Conservation (phyloP, 2,113 vertebrate species). For the Epinephelus moara region DNA sequence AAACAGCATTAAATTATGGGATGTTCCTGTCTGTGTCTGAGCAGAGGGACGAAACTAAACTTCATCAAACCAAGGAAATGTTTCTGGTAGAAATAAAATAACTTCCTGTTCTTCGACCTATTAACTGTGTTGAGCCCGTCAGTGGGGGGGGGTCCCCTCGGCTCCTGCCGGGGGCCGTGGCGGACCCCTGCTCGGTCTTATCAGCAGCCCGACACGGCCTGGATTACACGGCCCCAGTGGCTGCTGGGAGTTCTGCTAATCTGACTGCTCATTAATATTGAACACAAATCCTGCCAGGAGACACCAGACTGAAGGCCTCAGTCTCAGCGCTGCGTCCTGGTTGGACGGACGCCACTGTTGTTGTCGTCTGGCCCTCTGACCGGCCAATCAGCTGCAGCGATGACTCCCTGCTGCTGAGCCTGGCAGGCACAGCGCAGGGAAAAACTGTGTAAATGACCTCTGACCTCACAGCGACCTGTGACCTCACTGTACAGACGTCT, state of each 20-base stretch:
- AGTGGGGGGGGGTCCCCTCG: not conserved
- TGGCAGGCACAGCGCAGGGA: conserved; percentile 34
- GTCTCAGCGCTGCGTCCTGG: conserved; percentile 1
- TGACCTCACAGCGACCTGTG: not conserved
- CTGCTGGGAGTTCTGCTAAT: conserved; percentile 82
- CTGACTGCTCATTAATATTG: conserved; percentile 81
- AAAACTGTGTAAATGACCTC: conserved; percentile 13
- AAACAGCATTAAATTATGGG: no score
- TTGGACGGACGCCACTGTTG: conserved; percentile 34
- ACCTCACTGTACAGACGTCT: not conserved
- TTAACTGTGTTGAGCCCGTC: not conserved
- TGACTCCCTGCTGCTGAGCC: conserved; percentile 32
- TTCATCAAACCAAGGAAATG: not conserved
- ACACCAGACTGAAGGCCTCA: conserved; percentile 9
- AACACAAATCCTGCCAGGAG: conserved; percentile 73
- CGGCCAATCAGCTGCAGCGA: conserved; percentile 46
- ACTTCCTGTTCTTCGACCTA: conserved; percentile 12
- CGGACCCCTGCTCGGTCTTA: conserved; percentile 61
- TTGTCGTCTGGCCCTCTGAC: conserved; percentile 9
- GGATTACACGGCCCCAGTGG: conserved; percentile 79
- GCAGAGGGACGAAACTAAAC: no score
- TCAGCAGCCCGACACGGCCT: conserved; percentile 70
- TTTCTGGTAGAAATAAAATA: no score
- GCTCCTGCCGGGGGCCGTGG: not conserved
- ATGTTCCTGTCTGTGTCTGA: no score